Conservation (phyloP, 2,113 vertebrate species). For the Callithrix jacchus region DNA sequence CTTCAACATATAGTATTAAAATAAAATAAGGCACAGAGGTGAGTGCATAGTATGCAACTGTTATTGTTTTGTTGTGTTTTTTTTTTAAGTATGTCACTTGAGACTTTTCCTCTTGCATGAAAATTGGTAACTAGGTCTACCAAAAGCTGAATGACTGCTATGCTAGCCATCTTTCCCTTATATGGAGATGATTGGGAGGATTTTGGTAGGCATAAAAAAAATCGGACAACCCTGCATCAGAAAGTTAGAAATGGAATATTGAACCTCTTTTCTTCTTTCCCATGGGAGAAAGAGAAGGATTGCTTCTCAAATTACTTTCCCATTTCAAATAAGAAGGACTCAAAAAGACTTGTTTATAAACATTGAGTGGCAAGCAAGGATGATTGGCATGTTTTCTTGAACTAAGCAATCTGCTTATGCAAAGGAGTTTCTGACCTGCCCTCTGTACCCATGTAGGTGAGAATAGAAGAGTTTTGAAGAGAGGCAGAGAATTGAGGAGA, state of each 20-base stretch:
- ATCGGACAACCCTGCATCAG: background rate
- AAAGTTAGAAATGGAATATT: background rate
- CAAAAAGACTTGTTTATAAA: background rate
- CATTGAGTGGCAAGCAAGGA: background rate
- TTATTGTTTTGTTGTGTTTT: background rate
- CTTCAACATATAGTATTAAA: background rate
- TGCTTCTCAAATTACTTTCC: background rate
- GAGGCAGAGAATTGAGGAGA: background rate
- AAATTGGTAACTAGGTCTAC: background rate
- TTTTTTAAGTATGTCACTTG: background rate
- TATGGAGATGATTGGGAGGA: background rate
- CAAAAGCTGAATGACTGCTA: background rate
- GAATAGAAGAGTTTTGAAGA: background rate
- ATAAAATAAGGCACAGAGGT: background rate
- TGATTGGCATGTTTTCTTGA: background rate
- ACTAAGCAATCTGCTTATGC: background rate
- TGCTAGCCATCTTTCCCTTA: background rate
- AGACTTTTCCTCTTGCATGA: background rate
- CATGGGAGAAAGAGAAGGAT: background rate
- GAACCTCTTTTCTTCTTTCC: background rate
- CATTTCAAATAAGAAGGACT: background rate
- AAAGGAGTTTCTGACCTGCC: background rate
- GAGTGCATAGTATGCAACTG: background rate
- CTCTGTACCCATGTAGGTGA: background rate
- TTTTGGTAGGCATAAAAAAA: background rate